These are phyloP conservation scores for Lerista edwardsae DNA, from an alignment of 2,797 vertebrate species.

Conservation along the genomic window DNA sequence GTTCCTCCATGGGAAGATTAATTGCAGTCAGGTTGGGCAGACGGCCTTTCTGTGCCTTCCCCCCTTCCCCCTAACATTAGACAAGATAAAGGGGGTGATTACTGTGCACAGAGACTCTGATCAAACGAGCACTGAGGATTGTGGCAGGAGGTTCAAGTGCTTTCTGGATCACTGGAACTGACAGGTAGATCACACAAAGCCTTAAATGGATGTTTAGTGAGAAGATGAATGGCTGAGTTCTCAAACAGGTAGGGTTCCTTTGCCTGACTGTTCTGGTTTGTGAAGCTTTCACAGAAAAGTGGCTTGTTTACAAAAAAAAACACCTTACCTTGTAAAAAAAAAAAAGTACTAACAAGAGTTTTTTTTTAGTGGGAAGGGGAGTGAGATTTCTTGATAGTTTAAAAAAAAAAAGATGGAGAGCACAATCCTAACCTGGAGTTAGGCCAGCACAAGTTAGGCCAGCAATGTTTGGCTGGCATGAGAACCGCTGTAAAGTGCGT, in stretches of 20 bases:
- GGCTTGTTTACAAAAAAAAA: constrained; percentile 3
- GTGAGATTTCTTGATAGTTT: neutral
- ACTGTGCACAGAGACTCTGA: constrained; percentile 75
- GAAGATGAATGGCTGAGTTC: constrained; percentile 73
- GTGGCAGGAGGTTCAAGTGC: constrained; percentile 79
- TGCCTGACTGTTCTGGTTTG: constrained; percentile 63
- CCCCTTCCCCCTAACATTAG: constrained; percentile 63
- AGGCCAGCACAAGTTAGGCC: too few relatives aligned
- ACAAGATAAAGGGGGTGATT: constrained; percentile 79
- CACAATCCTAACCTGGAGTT: too few relatives aligned
- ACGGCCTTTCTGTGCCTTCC: constrained; percentile 56
- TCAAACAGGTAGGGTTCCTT: constrained; percentile 63
- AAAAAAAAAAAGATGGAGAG: neutral
- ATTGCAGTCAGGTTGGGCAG: constrained; percentile 78
- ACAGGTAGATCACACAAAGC: constrained; percentile 80
- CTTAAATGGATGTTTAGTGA: constrained; percentile 81
- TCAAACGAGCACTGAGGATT: constrained; percentile 75
- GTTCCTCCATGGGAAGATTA: constrained; percentile 76
- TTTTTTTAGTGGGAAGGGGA: neutral
- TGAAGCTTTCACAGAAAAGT: constrained; percentile 59
- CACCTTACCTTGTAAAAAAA: constrained; percentile 26
- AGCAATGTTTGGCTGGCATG: too few relatives aligned
- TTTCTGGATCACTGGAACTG: constrained; percentile 76
- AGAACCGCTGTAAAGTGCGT: too few relatives aligned
- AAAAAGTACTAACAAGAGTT: constrained; percentile 60